phyloP scores from a whole-genome alignment of 2,888 invertebrate species.

The Mylabris sibirica region DNA sequence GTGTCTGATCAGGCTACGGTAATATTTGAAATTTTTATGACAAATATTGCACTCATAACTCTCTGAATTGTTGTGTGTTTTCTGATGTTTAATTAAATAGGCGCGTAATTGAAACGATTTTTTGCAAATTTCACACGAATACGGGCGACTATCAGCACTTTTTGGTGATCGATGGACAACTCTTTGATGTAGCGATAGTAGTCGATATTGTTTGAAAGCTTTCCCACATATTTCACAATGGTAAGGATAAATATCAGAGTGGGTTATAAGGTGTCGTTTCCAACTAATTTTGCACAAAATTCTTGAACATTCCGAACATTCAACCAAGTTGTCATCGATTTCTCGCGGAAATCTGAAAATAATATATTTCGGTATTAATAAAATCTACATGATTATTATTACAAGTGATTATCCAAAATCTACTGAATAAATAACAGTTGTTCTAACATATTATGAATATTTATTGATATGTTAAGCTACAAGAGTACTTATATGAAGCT shows the following conservation, averaged over 20 bases:
- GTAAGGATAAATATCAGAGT: conserved; percentile 51
- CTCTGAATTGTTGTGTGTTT: neutral
- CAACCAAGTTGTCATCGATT: neutral
- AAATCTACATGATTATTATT: neutral
- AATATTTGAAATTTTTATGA: neutral
- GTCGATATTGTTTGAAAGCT: neutral
- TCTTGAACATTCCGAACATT: conserved; percentile 3
- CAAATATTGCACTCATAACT: neutral
- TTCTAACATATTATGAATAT: neutral
- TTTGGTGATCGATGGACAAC: neutral
- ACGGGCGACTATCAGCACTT: neutral
- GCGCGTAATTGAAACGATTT: neutral
- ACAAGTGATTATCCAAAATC: neutral
- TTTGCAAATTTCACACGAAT: neutral
- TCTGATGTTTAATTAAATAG: neutral
- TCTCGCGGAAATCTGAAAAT: neutral
- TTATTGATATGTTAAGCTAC: neutral
- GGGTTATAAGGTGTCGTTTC: conserved; percentile 52
- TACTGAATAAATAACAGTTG: neutral
- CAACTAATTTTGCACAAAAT: conserved; percentile 52
- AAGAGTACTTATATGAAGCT: neutral
- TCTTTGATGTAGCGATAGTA: neutral
- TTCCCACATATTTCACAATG: conserved; percentile 37
- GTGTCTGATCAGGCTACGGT: neutral
- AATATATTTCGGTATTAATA: neutral